Conservation (phyloP, 2,888 invertebrate genomes). For the Dione juno region DNA sequence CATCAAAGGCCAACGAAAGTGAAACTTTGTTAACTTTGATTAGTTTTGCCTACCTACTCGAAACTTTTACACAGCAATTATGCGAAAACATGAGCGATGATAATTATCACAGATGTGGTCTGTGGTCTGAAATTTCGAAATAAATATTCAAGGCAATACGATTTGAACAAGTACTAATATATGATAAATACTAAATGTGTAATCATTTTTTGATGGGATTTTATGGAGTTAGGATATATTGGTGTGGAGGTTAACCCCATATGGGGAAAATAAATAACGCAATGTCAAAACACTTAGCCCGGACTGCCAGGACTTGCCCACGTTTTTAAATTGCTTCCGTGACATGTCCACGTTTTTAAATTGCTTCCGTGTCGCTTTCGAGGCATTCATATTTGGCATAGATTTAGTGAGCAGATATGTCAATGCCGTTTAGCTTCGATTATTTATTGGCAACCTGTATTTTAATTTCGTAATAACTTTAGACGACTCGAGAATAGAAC, state of each 20-base stretch:
- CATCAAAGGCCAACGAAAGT: conserved; percentile 11
- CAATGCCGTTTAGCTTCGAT: not conserved
- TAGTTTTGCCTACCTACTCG: conserved; percentile 1
- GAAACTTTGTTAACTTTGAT: conserved; percentile 9
- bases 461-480: not conserved
- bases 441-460: not conserved
- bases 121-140: too few relatives aligned
- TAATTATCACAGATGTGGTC: too few relatives aligned
- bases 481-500: not conserved
- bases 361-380: conserved; percentile 4
- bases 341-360: not conserved
- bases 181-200: too few relatives aligned
- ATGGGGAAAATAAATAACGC: too few relatives aligned
- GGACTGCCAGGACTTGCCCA: not conserved
- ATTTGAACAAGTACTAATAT: too few relatives aligned
- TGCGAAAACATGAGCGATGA: not conserved
- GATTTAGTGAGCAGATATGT: conserved; percentile 11
- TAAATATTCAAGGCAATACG: too few relatives aligned
- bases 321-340: not conserved
- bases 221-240: too few relatives aligned
- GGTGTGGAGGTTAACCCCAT: too few relatives aligned
- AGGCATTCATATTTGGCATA: conserved; percentile 5
- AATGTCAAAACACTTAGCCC: not conserved
- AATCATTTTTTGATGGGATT: too few relatives aligned
- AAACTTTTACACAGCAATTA: conserved; percentile 10